Evolutionary conservation across 1,140 invertebrate species (phyloP).

Genomic region (Steinernema feltiae): DNA sequence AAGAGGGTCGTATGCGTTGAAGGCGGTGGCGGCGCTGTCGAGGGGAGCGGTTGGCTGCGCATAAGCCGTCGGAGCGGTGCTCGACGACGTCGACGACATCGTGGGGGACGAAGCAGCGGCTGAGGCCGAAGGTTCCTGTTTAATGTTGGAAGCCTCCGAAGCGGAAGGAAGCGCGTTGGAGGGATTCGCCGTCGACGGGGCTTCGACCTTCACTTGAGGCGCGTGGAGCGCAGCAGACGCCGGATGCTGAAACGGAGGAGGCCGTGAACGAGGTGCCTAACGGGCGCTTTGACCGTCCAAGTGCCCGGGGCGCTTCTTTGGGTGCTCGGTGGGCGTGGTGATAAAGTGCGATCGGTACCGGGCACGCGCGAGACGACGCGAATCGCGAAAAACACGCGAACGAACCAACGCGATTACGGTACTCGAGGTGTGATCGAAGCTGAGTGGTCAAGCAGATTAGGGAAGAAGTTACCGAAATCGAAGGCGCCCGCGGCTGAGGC

Average conservation of each 20-base stretch:
- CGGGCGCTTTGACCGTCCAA: background rate
- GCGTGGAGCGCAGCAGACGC: background rate
- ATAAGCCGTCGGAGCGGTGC: background rate
- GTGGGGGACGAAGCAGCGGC: background rate
- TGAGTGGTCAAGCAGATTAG: background rate
- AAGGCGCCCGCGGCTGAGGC: background rate
- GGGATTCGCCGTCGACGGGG: background rate
- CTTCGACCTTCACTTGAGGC: background rate
- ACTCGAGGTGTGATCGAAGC: background rate
- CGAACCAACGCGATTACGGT: background rate
- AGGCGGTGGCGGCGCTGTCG: background rate
- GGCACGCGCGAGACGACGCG: too few species aligned
- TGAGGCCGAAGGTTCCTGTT: background rate
- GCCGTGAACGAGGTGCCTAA: background rate
- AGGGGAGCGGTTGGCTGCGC: background rate
- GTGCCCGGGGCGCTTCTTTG: background rate
- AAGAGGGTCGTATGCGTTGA: background rate
- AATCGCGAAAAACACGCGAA: background rate
- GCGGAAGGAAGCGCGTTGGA: background rate
- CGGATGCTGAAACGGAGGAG: background rate
- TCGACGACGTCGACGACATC: conserved; percentile 10
- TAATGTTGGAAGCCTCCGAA: too few species aligned
- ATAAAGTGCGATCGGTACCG: conserved; percentile 4
- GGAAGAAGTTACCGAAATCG: background rate
- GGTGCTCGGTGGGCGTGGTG: background rate